Percentiles rank a stretch among this genome's conserved stretches.
These are phyloP conservation scores for Zaprionus ghesquierei DNA, from an alignment of 1,140 invertebrate species.

Conservation along the genomic window DNA sequence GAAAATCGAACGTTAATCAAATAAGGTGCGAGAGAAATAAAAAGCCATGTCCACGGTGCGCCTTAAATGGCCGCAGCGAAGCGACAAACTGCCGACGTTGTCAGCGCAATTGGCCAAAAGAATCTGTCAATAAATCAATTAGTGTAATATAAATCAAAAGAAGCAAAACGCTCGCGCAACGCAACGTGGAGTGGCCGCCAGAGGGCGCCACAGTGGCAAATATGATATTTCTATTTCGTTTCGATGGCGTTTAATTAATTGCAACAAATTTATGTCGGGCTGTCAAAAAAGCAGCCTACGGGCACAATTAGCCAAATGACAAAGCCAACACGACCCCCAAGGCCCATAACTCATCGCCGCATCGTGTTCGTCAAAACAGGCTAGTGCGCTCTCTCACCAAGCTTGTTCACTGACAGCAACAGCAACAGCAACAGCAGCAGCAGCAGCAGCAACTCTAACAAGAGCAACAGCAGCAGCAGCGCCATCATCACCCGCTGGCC, in stretches of 20 bases:
- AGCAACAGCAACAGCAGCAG: neutral
- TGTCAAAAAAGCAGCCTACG: conserved; percentile 66
- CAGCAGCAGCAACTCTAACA: neutral
- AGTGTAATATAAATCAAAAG: conserved; percentile 73
- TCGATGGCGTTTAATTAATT: conserved; percentile 65
- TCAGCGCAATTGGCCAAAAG: conserved; percentile 48
- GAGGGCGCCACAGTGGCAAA: conserved; percentile 34
- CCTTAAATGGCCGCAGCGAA: conserved; percentile 66
- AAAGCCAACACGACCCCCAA: conserved; percentile 56
- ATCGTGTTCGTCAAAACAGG: conserved; percentile 10
- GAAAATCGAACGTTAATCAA: conserved; percentile 79
- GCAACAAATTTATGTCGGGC: conserved; percentile 72
- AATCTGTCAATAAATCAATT: conserved; percentile 80
- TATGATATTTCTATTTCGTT: conserved; percentile 65
- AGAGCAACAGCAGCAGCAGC: neutral
- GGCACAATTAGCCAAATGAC: conserved; percentile 78
- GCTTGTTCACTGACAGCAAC: conserved; percentile 14
- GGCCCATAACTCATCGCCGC: conserved; percentile 65
- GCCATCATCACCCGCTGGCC: conserved; percentile 17
- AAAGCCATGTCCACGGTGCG: conserved; percentile 40
- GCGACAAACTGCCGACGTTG: conserved; percentile 68
- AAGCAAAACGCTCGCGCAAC: neutral
- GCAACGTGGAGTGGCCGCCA: conserved; percentile 11
- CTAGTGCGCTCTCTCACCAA: neutral
- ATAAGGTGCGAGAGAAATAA: conserved; percentile 65